These are phyloP conservation scores for Anisognathus igniventris DNA, from an alignment of 2,797 vertebrate species.

Conservation along the genomic window DNA sequence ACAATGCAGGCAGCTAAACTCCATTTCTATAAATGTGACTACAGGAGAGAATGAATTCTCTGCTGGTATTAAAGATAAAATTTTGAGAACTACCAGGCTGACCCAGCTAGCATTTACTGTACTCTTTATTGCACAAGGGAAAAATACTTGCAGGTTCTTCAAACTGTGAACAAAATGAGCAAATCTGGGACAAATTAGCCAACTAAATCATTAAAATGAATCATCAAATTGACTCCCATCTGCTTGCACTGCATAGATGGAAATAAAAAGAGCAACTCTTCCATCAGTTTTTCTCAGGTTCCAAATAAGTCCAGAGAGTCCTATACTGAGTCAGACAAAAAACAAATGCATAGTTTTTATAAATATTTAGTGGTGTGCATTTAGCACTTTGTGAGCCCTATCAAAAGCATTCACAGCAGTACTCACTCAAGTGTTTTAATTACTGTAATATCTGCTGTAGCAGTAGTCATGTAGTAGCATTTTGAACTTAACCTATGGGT, in stretches of 20 bases:
- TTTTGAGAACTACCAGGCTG: background rate
- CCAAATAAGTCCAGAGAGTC: background rate
- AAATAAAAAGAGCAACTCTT: background rate
- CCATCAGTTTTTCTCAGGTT: background rate
- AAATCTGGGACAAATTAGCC: background rate
- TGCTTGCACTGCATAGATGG: background rate
- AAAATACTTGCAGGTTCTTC: background rate
- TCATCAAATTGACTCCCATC: background rate
- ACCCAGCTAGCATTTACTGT: background rate
- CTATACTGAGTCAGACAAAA: background rate
- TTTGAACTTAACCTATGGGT: background rate
- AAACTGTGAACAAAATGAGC: background rate
- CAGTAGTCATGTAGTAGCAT: background rate
- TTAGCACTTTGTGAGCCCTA: background rate
- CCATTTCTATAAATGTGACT: background rate
- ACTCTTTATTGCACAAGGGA: background rate
- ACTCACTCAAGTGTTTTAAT: slow-evolving; percentile 3
- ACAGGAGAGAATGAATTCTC: background rate
- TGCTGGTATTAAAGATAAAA: background rate
- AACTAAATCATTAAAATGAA: background rate
- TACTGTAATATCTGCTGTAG: background rate
- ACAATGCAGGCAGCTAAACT: background rate
- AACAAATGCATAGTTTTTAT: background rate
- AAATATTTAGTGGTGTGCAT: background rate
- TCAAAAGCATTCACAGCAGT: background rate